Base-by-base conservation (phyloP, 2,888 invertebrate genomes). In the Lasioglossum lativentre region DNA sequence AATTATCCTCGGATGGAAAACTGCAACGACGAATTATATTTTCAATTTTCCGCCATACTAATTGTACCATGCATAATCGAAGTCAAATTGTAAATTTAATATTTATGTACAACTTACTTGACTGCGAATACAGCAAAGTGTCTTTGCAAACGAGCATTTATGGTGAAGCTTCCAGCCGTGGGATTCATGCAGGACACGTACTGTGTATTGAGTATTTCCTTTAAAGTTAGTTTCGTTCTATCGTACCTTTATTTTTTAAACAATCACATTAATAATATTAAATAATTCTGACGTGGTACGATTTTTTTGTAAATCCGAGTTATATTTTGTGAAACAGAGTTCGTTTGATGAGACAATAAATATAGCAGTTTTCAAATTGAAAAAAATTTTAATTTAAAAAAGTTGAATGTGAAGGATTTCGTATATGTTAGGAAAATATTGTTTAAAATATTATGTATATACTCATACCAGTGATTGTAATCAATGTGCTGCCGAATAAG, bases 111-210 rank as follows among this genome's bases (percentile, higher is more conserved):
- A 70, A 88, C 92, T 92, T 95, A 97, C 97, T 97, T 97, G 73
- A 98, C 97, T 68, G 98, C 98, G 95, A 98, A 98, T 0, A 98
- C 97, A 91, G 97, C 97, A 95, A 98, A 98, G 93, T 98, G 98
- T 82, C 98, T 95, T 94, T 99, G 99, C 23, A 99, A 96, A 59
- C 99, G 96, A 0, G 98, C 97, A 95, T 99, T 98, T 81, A 99
- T 99, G 30, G 98, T 98, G 94, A 99, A 99, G 80, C 98, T 98
- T 34, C 99, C 99, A 27, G 99, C 98, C 0, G 99, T 98, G 0
- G 99, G 99, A 95, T 99, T 99, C 99, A 99, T 99, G 94, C 98
- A 98, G 0, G 99, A 97, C 30, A 99, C 97, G 95, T 99, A 99
- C 96, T 99, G 99, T 68, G 98, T 98, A 94, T 99, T 98, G 91